These are phyloP conservation scores for Mungos mungo DNA, from an alignment of 2,113 vertebrate genomes.

Conservation along the genomic window DNA sequence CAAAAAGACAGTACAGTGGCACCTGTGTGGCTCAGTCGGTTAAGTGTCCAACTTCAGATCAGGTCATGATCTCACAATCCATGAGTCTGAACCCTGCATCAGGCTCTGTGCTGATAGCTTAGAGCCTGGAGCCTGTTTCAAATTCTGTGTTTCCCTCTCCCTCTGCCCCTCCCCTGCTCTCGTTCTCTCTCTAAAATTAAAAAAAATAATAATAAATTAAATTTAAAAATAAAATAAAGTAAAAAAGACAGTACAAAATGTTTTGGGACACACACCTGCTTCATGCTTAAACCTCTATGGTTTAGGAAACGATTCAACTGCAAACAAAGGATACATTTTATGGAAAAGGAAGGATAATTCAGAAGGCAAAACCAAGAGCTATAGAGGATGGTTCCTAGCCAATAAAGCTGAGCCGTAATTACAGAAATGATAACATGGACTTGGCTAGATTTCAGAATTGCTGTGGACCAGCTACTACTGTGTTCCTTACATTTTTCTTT, in stretches of 20 bases:
- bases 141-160: too few species aligned
- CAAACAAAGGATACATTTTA: background rate
- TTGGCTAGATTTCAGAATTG: background rate
- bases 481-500: slow-evolving; percentile 21
- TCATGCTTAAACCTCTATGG: background rate
- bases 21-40: too few species aligned
- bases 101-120: too few species aligned
- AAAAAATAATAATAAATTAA: too few species aligned
- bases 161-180: too few species aligned
- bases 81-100: too few species aligned
- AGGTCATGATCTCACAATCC: too few species aligned
- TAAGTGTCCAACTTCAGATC: too few species aligned
- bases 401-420: background rate
- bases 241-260: slow-evolving; percentile 5
- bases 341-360: background rate
- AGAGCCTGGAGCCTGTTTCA: too few species aligned
- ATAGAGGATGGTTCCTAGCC: background rate
- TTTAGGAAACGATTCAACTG: background rate
- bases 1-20: background rate
- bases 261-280: background rate
- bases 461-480: background rate
- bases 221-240: too few species aligned
- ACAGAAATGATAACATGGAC: background rate
- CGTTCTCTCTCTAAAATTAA: too few species aligned
- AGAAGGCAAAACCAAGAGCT: background rate